Evolutionary conservation across 2,888 invertebrate genomes (phyloP), one percentile per base, ranked within the genome.

Genomic region (Cosmopolites sordidus): DNA sequence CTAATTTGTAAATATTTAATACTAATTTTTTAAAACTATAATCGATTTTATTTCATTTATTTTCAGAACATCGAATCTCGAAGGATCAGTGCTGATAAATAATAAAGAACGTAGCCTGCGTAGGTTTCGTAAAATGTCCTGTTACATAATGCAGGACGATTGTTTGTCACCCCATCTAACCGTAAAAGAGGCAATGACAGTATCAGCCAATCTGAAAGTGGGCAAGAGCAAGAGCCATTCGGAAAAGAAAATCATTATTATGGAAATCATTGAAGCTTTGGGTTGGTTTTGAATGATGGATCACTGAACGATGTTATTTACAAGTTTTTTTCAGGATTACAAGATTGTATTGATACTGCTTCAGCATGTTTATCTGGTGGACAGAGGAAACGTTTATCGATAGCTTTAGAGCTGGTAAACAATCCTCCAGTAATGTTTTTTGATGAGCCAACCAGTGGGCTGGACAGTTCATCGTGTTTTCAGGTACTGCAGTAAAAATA

Each of bases 341-440:
- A 79, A 49, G 92, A 92, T 57, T 86, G 90, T 51, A 79, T 82
- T 47, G 83, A 90, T 64, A 93, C 92, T 0, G 79, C 86, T 64
- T 87, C 92, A 11, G 82, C 83, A 44, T 87, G 85, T 68, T 79
- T 95, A 38, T 93, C 93, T 5, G 94, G 94, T 15, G 94, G 94
- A 0, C 94, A 95, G 76, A 81, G 91, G 59, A 95, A 95, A 73
- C 80, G 94, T 52, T 77, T 94, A 58, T 92, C 93, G 4, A 93
- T 95, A 67, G 94, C 93, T 48, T 76, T 92, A 69, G 94, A 95
- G 75, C 79, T 95, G 71, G 93, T 95, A 44, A 94, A 94, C 75
- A 94, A 95, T 77, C 95, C 96, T 16, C 95, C 95, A 59, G 91
- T 96, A 56, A 95, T 96, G 93, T 96, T 95, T 75, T 94, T 96